A percentile compares a stretch with the other conserved stretches of the same genome.
Conservation (phyloP, 1,140 invertebrate species). For the Magallana gigas region DNA sequence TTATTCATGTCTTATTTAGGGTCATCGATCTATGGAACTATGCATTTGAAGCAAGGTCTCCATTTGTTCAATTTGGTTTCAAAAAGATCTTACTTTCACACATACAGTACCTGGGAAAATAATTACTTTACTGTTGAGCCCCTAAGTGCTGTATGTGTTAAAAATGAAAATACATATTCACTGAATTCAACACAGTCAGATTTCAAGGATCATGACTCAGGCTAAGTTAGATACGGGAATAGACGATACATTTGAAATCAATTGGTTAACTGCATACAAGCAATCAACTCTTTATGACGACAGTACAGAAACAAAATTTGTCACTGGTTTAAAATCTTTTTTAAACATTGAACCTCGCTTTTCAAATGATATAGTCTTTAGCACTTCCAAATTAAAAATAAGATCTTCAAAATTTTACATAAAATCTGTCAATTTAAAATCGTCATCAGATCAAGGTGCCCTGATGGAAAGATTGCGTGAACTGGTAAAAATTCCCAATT, state of each 20-base stretch:
- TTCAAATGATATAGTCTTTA: conserved; percentile 91
- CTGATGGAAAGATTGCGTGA: conserved; percentile 64
- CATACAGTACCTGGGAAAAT: conserved; percentile 36
- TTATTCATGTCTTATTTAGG: conserved; percentile 90
- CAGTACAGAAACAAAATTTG: background rate
- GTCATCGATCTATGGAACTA: conserved; percentile 92
- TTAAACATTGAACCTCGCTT: conserved; percentile 78
- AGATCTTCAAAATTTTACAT: conserved; percentile 80
- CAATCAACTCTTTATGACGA: background rate
- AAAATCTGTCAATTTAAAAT: conserved; percentile 46
- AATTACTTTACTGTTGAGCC: conserved; percentile 35
- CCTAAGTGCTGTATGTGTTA: conserved; percentile 39
- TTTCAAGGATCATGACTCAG: conserved; percentile 30
- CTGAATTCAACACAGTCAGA: background rate
- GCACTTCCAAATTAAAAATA: conserved; percentile 88
- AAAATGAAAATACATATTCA: conserved; percentile 27
- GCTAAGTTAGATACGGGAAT: conserved; percentile 44
- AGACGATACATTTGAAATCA: conserved; percentile 21
- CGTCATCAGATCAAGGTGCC: conserved; percentile 54
- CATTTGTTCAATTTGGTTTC: conserved; percentile 82
- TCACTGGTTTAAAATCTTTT: conserved; percentile 79
- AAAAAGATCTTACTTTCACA: conserved; percentile 71
- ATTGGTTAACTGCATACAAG: conserved; percentile 52
- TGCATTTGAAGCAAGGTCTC: conserved; percentile 91
- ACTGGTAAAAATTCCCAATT: conserved; percentile 46